Base-by-base conservation (phyloP, 2,797 vertebrate species). In the Nannoperca australis region DNA sequence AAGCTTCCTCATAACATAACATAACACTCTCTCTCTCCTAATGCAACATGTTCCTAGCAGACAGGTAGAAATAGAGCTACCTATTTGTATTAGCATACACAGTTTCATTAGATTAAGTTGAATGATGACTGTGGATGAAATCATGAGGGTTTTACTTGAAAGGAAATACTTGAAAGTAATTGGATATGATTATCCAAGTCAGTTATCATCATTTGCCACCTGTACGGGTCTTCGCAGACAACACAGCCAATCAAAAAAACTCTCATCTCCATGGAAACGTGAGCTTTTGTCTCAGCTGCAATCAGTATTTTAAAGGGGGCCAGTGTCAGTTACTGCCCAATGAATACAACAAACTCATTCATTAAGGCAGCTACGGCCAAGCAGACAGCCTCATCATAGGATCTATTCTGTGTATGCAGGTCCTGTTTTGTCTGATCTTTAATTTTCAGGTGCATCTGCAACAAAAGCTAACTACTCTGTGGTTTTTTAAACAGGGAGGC, bases 191-290 rank as follows among this genome's bases (percentile, higher is more conserved):
- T 91, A 91, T 76, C 68, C 63, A 14, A 34, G 64, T 85, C 88
- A 88, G 24, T 91, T 81, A 90, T 88, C 75, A 78, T 89, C 76
- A 91, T 92, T 86, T 85, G 72, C 79, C 91, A 92, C 89, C 91
- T 92, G 89, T 81, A 78, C 24, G 53, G 70, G 63, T 84, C 81
- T 85, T 81, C 62, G 9, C 9, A 34, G 59, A 79, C 53, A 66
- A 82, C 79, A 70, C 69, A 47, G 73, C 84, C 77, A 88, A 90
- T 91, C 84, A 85, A 73, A 85, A 72, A 85, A 82, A 51, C 73
- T 71, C 64, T 68, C 60, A 79, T 93, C 87, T 69, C 91, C 86
- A 89, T 91, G 89, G 91, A 80, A 89, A 94, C 80, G 3, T 63
- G 67, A 74, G 80, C 60, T 81, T 87, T 88, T 85, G 81, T 88